phyloP scores from a whole-genome alignment of 2,797 vertebrate species.

The Choloepus didactylus region DNA sequence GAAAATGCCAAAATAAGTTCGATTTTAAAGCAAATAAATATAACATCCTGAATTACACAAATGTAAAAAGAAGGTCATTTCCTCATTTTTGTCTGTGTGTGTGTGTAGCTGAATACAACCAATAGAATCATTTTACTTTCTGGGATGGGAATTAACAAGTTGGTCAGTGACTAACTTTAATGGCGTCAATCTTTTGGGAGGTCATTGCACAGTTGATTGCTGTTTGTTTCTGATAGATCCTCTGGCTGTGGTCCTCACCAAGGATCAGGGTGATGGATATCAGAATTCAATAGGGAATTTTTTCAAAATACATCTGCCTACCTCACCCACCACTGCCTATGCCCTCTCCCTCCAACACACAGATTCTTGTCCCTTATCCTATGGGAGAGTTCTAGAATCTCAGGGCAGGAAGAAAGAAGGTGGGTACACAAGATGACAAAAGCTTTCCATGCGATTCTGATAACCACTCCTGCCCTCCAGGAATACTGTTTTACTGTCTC shows the following conservation, averaged over 20 bases:
- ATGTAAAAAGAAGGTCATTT: no score
- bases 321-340: neutral
- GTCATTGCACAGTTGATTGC: no score
- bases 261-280: no score
- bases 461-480: rapidly evolving
- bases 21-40: neutral
- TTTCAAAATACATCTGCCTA: no score
- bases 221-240: no score
- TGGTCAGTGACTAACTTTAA: rapidly evolving
- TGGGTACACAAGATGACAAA: neutral
- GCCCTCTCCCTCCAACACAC: no score
- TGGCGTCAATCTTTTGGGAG: no score
- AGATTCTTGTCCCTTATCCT: neutral
- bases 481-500: neutral
- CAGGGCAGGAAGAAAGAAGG: neutral
- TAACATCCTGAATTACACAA: no score
- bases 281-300: neutral
- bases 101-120: neutral
- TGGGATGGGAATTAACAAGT: neutral
- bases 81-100: no score
- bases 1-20: neutral
- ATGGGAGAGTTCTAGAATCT: neutral
- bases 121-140: rapidly evolving
- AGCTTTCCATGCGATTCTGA: no score
- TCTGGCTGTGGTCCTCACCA: no score